Percentiles rank a stretch among this genome's conserved stretches.
Evolutionary conservation across 2,113 vertebrate species (phyloP).

Genomic region (Labeo rohita): DNA sequence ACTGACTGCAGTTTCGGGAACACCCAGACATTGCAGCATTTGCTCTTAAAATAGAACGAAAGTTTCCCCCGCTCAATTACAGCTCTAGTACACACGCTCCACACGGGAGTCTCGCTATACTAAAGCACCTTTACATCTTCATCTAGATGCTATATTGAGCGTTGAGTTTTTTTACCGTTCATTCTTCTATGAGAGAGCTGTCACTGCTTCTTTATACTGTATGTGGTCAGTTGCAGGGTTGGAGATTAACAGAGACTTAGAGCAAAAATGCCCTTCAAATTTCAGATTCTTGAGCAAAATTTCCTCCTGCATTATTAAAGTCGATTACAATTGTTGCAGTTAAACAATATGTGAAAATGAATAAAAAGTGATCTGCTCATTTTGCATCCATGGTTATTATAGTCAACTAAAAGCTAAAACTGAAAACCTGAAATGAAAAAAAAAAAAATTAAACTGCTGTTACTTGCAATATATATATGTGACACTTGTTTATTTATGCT

Average conservation of each 20-base stretch:
- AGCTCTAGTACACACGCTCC: slow-evolving; percentile 1
- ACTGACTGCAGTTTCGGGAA: slow-evolving; percentile 59
- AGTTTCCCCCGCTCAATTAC: slow-evolving; percentile 50
- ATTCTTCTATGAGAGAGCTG: not conserved
- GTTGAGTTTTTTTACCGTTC: not conserved
- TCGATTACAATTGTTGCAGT: not conserved
- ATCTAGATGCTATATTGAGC: not conserved
- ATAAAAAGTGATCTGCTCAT: not conserved
- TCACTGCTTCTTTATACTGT: not conserved
- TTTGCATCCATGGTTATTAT: no score
- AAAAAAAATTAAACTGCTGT: no score
- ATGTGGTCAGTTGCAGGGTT: not conserved
- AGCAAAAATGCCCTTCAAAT: not conserved
- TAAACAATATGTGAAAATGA: no score
- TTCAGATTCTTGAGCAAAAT: not conserved
- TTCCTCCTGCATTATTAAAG: not conserved
- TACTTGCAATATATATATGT: no score
- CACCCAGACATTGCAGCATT: slow-evolving; percentile 71
- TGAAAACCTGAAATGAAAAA: no score
- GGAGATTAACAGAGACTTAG: not conserved
- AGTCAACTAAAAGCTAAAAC: no score
- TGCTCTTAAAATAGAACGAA: slow-evolving; percentile 72
- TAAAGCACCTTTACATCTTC: not conserved
- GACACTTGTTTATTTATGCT: no score
- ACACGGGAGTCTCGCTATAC: not conserved